Conservation (phyloP, 2,888 invertebrate genomes). For the Ectobius pallidus region DNA sequence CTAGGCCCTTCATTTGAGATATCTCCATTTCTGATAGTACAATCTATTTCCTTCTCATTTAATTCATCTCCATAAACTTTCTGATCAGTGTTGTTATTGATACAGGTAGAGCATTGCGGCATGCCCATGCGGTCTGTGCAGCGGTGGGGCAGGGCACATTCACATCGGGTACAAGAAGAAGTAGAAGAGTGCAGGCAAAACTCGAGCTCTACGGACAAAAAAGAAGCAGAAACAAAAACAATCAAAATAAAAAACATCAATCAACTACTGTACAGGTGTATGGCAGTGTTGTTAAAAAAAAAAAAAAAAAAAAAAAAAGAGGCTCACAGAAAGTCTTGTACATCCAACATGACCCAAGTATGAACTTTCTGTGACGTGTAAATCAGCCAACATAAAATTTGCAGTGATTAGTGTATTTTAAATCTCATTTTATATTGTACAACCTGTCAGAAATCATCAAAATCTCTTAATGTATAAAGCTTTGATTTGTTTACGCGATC, state of each 20-base stretch:
- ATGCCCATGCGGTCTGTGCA: constrained; percentile 36
- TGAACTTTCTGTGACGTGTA: constrained; percentile 9
- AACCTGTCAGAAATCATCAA: no score
- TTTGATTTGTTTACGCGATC: no score
- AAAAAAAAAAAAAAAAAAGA: background rate
- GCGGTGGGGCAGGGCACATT: constrained; percentile 28
- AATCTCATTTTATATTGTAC: no score
- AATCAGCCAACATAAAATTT: no score
- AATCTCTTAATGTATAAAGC: no score
- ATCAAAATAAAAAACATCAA: constrained; percentile 20
- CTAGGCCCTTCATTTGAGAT: background rate
- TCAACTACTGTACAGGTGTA: constrained; percentile 12
- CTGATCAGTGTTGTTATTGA: constrained; percentile 31
- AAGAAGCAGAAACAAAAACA: constrained; percentile 33
- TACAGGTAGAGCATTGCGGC: constrained; percentile 34
- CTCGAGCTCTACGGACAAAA: constrained; percentile 42
- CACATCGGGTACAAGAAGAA: constrained; percentile 35
- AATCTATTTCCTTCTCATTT: background rate
- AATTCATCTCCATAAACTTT: background rate
- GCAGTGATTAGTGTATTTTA: no score
- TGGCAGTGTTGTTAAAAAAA: background rate
- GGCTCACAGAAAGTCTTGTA: background rate
- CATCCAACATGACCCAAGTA: constrained; percentile 4
- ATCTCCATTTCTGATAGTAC: background rate
- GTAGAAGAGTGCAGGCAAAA: constrained; percentile 42